These are phyloP conservation scores for Aporophyla nigra DNA, from an alignment of 2,888 invertebrate genomes.

Conservation along the genomic window DNA sequence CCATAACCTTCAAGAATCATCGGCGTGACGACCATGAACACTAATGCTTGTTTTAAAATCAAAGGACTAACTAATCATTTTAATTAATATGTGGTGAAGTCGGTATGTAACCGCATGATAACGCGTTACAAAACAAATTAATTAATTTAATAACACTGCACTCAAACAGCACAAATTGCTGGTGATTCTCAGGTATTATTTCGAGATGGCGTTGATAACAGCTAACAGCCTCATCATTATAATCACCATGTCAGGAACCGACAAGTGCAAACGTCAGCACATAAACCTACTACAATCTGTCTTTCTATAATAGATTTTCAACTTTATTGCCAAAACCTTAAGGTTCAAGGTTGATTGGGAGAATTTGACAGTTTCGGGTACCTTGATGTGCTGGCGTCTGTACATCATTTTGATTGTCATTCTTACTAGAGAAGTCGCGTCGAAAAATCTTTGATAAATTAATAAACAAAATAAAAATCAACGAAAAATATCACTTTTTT, in stretches of 20 bases:
- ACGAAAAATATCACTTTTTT: background rate
- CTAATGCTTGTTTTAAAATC: background rate
- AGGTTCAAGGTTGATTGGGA: too few relatives aligned
- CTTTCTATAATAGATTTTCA: too few relatives aligned
- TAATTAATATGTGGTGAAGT: background rate
- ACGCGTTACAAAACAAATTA: background rate
- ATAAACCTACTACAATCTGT: too few relatives aligned
- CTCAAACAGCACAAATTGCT: constrained; percentile 4
- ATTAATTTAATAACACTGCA: constrained; percentile 32
- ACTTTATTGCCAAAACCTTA: too few relatives aligned
- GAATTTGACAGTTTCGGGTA: too few relatives aligned
- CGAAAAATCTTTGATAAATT: background rate
- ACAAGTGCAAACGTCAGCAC: too few relatives aligned
- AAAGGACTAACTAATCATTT: background rate
- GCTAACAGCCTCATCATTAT: constrained; percentile 26
- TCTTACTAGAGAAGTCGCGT: background rate
- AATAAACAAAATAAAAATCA: background rate
- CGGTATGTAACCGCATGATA: background rate
- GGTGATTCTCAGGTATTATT: background rate
- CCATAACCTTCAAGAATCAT: background rate
- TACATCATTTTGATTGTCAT: constrained; percentile 17
- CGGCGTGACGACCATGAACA: background rate
- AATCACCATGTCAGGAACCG: constrained; percentile 8
- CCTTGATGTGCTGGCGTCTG: too few relatives aligned
- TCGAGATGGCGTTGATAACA: constrained; percentile 32